Evolutionary conservation across 2,797 vertebrate species (phyloP).

Genomic region (Graptemys geographica): DNA sequence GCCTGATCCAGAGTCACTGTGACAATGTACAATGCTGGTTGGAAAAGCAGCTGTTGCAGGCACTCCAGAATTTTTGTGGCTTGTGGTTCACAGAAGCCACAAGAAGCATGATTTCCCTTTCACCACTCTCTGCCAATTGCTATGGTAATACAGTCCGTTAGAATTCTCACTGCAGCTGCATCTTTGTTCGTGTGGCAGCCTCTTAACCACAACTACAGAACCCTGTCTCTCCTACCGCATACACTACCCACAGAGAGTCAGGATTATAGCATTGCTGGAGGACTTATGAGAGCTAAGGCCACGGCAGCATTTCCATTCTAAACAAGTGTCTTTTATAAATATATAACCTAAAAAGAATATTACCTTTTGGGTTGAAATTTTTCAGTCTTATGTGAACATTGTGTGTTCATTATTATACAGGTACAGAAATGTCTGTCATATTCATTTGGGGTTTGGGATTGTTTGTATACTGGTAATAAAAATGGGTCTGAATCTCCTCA

Average conservation of each 20-base stretch:
- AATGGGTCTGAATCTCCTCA: not conserved
- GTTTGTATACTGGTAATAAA: not conserved
- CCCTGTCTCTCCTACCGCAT: not conserved
- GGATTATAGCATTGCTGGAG: not conserved
- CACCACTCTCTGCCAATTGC: not conserved
- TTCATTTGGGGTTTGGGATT: not conserved
- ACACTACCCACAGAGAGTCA: not conserved
- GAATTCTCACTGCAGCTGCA: not conserved
- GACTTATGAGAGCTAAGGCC: accelerated
- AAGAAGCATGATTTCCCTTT: not conserved
- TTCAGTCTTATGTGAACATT: not conserved
- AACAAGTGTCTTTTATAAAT: not conserved
- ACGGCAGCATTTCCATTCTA: accelerated
- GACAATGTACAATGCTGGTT: not conserved
- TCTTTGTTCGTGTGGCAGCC: no score
- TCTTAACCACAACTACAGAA: not conserved
- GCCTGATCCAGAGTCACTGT: not conserved
- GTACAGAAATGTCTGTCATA: not conserved
- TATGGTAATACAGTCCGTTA: accelerated
- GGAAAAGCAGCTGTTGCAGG: not conserved
- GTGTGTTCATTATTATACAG: not conserved
- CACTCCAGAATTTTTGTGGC: not conserved
- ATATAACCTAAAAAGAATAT: not conserved
- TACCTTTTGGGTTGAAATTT: accelerated
- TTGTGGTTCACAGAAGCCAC: not conserved